Conservation (phyloP, 2,113 vertebrate species). For the Myiagra hebetior region DNA sequence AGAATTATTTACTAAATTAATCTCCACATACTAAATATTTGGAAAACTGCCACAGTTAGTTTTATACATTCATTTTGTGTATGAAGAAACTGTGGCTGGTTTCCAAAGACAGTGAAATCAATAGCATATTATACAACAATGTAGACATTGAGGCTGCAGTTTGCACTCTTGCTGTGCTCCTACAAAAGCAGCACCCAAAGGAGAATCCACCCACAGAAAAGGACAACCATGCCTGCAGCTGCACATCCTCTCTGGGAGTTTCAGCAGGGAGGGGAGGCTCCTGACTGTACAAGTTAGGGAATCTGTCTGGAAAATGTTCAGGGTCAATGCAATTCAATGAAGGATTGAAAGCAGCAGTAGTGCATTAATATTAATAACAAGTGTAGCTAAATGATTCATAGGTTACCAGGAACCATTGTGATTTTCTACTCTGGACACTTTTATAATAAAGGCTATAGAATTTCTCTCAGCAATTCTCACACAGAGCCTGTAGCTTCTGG, state of each 20-base stretch:
- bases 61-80: neutral
- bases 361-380: neutral
- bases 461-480: neutral
- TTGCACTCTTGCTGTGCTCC: neutral
- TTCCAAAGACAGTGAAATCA: neutral
- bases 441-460: neutral
- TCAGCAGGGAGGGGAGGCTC: neutral
- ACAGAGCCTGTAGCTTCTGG: neutral
- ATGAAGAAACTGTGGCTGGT: neutral
- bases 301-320: neutral
- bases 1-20: neutral
- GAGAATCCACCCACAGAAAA: neutral
- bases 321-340: neutral
- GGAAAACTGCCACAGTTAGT: neutral
- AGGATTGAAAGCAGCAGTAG: neutral
- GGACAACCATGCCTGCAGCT: neutral
- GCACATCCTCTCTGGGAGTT: neutral
- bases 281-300: neutral
- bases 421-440: neutral
- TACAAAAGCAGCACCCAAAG: neutral
- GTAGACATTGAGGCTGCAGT: neutral
- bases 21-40: neutral
- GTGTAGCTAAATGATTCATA: neutral
- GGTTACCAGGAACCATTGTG: neutral
- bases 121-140: neutral